Evolutionary conservation across 2,888 invertebrate genomes (phyloP), one percentile per base, ranked within the genome.

Genomic region (Hydroisotoma schaefferi): DNA sequence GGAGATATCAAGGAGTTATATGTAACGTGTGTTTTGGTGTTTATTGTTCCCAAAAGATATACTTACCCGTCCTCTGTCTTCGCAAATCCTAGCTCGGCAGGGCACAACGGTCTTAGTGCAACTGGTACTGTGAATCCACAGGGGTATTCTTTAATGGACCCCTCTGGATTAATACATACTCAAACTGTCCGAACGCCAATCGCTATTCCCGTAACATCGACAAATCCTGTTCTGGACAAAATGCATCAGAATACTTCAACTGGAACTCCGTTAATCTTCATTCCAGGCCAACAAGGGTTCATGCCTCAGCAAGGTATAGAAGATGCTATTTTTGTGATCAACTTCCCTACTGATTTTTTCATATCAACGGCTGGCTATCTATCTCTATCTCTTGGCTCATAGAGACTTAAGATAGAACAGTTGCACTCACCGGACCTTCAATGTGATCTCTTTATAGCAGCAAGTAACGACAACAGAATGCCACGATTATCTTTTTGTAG

Each of bases 221-320:
- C 52, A 27, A 53, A 37, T 47, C 55, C 28, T n/a, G 49, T 52
- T 23, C 40, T 20, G 18, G 51, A 44, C 10, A 37, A n/a, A 22
- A 10, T 28, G 27, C 15, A 5, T 46, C 38, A 52, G 3, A 38
- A 48, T 20, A 48, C 33, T 28, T 25, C 33, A 3, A 54, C 57
- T 27, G 37, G 56, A 20, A 29, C 49, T 8, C 28, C 51, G 5
- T 26, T 54, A 12, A 46, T 57, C 38, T 43, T 61, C 38, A 27
- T 64, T 22, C 56, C 61, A 10, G 55, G 56, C 22, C 65, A 57
- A 33, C 65, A 58, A 22, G 59, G 52, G 10, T 65, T 62, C 53
- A 53, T 62, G 20, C 55, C 69, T 25, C 69, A 67, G 44, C 72
- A 67, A 62, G 65, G 72, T 72, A 63, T 57, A 55, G 43, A 37